Evolutionary conservation across 2,888 invertebrate genomes (phyloP), one percentile per base, ranked within the genome.

Genomic region (Rhabditophanes sp.): DNA sequence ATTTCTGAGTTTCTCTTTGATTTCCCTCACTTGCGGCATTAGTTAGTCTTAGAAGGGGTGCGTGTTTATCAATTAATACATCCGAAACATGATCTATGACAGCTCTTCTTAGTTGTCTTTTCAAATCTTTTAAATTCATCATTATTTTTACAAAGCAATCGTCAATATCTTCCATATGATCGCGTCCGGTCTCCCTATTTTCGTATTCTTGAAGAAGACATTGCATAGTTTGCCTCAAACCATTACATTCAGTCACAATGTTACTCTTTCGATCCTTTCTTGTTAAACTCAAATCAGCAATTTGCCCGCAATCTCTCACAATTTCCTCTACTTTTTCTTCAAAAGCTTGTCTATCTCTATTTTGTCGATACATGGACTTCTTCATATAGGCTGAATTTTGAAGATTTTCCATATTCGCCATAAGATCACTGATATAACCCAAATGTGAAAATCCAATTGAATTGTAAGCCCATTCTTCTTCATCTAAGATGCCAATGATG

Each of bases 211-310:
- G 82, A 11, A 96, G 73, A 17, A 99, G 71, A 66, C 93, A 93
- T 67, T 96, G 93, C 42, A 96, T 70, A 5, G 96, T 96, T 65
- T 93, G 90, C 1, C 93, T 75, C 7, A 96, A 87, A 5, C 87
- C 87, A 73, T 96, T 96, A 65, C 93, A 96, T 67, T 93, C 93
- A 12, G 84, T 84, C 17, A 93, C 87, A 53, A 96, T 96, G 33
- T 87, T 76, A 66, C 90, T 88, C 34, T 90, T 77, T 0, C 93
- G 75, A 61, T 90, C 88, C 67, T 88, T 87, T 25, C 93, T 75
- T 8, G 93, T 93, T 26, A 42, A 35, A 2, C 26, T 16, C 25
- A 85, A 85, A 68, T 96, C 93, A 0, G 96, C 96, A 83, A 96
- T 87, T 2, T 88, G 72, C 0, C 90, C 93, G 0, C 90, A 88